These are phyloP conservation scores for Rissa tridactyla DNA, from an alignment of 2,113 vertebrate genomes.

Conservation along the genomic window DNA sequence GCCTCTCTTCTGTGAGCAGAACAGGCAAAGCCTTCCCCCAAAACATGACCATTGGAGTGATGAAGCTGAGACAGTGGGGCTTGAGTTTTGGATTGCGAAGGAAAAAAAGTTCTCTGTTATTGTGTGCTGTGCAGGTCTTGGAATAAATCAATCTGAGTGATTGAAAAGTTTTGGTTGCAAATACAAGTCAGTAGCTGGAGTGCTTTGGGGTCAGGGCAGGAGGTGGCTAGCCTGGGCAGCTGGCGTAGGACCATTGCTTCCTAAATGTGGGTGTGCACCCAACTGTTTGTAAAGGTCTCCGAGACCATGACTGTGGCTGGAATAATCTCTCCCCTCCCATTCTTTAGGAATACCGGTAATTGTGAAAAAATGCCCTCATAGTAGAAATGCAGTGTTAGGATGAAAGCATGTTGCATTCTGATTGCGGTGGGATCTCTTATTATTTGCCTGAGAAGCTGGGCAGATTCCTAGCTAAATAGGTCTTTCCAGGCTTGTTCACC, in stretches of 20 bases:
- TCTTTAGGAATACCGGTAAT: neutral
- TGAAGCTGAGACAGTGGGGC: neutral
- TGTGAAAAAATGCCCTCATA: neutral
- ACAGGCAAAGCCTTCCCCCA: neutral
- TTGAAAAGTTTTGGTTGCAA: neutral
- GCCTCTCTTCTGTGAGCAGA: neutral
- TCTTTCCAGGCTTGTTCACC: neutral
- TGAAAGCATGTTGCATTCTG: neutral
- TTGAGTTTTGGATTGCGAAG: neutral
- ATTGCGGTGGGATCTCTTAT: neutral
- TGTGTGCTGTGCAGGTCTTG: rapidly evolving
- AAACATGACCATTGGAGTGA: rapidly evolving
- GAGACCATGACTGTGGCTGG: neutral
- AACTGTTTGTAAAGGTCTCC: neutral
- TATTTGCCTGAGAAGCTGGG: neutral
- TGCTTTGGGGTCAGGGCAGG: neutral
- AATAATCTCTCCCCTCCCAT: neutral
- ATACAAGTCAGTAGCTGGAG: neutral
- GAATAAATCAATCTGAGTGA: neutral
- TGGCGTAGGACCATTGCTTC: neutral
- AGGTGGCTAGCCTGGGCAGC: neutral
- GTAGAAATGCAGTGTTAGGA: neutral
- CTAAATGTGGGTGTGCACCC: no score
- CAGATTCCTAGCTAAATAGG: neutral
- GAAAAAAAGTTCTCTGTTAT: neutral